Evolutionary conservation across 2,888 invertebrate genomes (phyloP), one percentile per base, ranked within the genome.

Genomic region (Metacarcinus magister): DNA sequence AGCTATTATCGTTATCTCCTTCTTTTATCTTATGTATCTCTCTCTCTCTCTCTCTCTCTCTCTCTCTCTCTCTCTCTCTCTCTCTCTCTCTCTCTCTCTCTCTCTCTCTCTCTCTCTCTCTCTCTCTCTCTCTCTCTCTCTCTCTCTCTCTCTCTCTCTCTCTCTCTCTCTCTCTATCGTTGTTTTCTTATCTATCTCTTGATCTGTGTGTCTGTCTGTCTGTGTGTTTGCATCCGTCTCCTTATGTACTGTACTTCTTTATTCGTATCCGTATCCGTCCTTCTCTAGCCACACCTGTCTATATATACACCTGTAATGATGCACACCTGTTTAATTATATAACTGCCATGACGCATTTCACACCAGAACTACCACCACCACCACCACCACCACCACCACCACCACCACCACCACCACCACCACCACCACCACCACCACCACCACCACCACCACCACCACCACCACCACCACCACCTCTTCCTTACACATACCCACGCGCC

Each of bases 331-430:
- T n/a, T n/a, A n/a, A n/a, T n/a, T n/a, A n/a, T n/a, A n/a, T n/a
- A n/a, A n/a, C n/a, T n/a, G n/a, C n/a, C n/a, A n/a, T n/a, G n/a
- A n/a, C n/a, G n/a, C n/a, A n/a, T n/a, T n/a, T n/a, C n/a, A n/a
- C n/a, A n/a, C n/a, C n/a, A 7, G 95, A 95, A 4, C 95, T 95
- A n/a, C 75, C 92, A 23, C 92, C 92, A 3, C 46, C 67, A 19
- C 92, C 96, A 10, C 48, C 44, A 28, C 96, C 96, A 23, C 92
- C 91, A 23, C 95, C 95, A 5, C 87, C 67, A 43, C 94, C 94
- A 19, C 75, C 87, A 82, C 7, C 4, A 23, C 82, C 23, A n/a
- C 82, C 94, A 19, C 93, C 95, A 48, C 89, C 93, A 23, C 93
- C 48, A 7, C 95, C 67, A 43, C 39, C 16, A n/a, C 39, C 96